Evolutionary conservation across 2,113 vertebrate species (phyloP), one percentile per base, ranked within the genome.

Genomic region (Triplophysa tibetana): DNA sequence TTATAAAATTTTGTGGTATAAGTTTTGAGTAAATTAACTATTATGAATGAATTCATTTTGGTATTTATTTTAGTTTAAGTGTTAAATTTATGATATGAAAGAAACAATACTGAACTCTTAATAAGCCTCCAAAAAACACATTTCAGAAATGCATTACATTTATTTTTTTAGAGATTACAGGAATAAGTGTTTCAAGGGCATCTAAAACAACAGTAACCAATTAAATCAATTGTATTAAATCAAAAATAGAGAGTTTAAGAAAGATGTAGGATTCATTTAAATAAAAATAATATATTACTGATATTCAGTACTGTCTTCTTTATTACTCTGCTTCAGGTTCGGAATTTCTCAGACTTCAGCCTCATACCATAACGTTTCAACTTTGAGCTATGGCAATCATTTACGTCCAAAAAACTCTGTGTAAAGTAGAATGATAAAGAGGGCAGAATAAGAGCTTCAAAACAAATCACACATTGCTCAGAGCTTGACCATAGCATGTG

Each of bases 351-450:
- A 89, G 88, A 79, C 75, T 63, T 41, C 56, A 56, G 54, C 84
- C 82, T 94, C 93, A 90, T 84, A 89, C 88, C 56, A 29, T 77
- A 84, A 79, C 93, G 82, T 76, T 87, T 66, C 4, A 67, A 52
- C 83, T 91, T 91, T 82, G 33, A 84, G 87, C 75, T 77, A 89
- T 13, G 73, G 87, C 70, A 91, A 84, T 93, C 92, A 94, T 92
- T 84, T 80, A 88, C 41, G 86, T 86, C 88, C 86, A 29, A 78
- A 54, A 77, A 84, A 77, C 3, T 23, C 79, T 48, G 2, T n/a
- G 14, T 76, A 62, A 75, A 86, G 43, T 75, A 75, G 65, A 85
- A 62, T 81, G 76, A 86, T 63, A 48, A 64, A 72, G 70, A 74
- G 8, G 58, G 79, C 61, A 78, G 54, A 50, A 23, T 23, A 43